Base-by-base conservation (phyloP, 1,140 invertebrate species). In the Pygmarrhopalites habei region DNA sequence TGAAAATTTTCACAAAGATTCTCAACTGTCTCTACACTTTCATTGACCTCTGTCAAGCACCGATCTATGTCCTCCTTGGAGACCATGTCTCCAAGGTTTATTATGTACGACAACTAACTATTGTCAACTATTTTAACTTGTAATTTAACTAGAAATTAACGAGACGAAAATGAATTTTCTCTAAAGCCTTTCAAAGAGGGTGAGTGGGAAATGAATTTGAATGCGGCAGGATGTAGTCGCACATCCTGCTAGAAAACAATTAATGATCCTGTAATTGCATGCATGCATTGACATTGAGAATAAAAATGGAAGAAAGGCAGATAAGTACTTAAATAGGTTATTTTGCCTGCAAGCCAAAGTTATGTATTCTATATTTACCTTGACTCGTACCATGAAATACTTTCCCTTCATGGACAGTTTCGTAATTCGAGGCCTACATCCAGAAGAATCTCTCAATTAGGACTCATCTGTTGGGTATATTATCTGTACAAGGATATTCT, bases 21-120 rank as follows among this genome's bases (percentile, higher is more conserved):
- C 17, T 56, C 53, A 41, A 56, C 32, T 60, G 92, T 94, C 78
- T 98, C 95, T 64, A 98, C 94, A 74, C 95, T 95, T 82, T 98
- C 95, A 60, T 87, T 87, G 69, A 98, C 95, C 86, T 98, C 98
- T 83, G 98, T 98, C 79, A 98, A 85, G 85, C 94, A 97, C 82
- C 94, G 85, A 81, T 98, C 95, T 82, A 98, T 97, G 89, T 98
- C 95, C n/a, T n/a, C n/a, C n/a, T n/a, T n/a, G n/a, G n/a, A n/a
- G n/a, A n/a, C n/a, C n/a, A n/a, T n/a, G n/a, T n/a, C n/a, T n/a
- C n/a, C n/a, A n/a, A n/a, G n/a, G n/a, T n/a, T n/a, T n/a, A n/a
- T n/a, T n/a, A n/a, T n/a, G n/a, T n/a, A n/a, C n/a, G n/a, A n/a
- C n/a, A n/a, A n/a, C n/a, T n/a, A n/a, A n/a, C n/a, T n/a, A n/a